Base-by-base conservation (phyloP, 2,797 vertebrate species). In the Muraenolepis orangiensis region DNA sequence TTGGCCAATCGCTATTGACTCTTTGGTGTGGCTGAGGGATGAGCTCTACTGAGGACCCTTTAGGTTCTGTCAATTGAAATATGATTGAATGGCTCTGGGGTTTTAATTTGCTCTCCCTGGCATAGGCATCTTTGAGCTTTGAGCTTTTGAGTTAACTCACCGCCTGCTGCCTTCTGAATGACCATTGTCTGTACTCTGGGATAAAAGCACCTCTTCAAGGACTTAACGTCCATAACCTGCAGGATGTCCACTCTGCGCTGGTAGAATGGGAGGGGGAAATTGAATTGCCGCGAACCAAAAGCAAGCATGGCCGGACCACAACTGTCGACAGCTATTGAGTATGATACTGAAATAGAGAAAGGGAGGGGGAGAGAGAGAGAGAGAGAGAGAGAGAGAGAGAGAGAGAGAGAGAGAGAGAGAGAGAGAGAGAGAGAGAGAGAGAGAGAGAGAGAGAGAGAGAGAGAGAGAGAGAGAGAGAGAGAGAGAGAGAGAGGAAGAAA, bases 331-430 rank as follows among this genome's bases (percentile, higher is more conserved):
- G 46, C 18, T 51, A 51, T n/a, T 13, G n/a, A 51, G 46, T 46
- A 40, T 12, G 1, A 18, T 13, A 46, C 14, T 46, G 42, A 2
- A 10, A 16, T 13, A 18, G 42, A 46, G 42, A 46, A 3, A 42
- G 40, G 18, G 40, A 1, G 14, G 18, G 13, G 18, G 40, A 42
- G 40, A 42, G 40, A 42, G 13, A 74, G 38, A 20, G 28, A 66
- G 69, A 57, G 14, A 28, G 42, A 31, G 11, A 61, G 40, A 72
- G 23, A 71, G 66, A 73, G 2, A 66, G 16, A 18, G n/a, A 23
- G 57, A 74, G 8, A 66, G 64, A 70, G 69, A 11, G 4, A 64
- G 31, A 68, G 70, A 71, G 28, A 31, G 68, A 29, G 16, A 66
- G 23, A 7, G 20, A 23, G 61, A 42, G 29, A 30, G 40, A 42